phyloP scores from a whole-genome alignment of 2,797 vertebrate genomes.

The Xiphorhynchus erythropygius region DNA sequence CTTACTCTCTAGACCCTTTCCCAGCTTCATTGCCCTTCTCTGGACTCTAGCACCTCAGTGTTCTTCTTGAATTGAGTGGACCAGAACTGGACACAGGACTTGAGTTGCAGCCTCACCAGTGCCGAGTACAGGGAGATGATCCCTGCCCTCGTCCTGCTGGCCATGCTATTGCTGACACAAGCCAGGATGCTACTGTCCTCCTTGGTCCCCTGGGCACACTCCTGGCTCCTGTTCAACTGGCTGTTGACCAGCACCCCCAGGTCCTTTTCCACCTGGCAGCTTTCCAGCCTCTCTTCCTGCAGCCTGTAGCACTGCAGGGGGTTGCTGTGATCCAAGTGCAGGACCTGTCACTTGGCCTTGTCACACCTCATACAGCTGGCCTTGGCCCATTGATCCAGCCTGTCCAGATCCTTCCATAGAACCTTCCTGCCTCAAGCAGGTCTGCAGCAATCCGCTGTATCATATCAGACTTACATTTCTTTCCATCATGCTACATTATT shows the following conservation, averaged over 20 bases:
- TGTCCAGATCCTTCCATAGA: not conserved
- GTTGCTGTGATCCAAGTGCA: not conserved
- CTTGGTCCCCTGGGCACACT: no score
- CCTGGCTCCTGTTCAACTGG: not conserved
- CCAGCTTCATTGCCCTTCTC: not conserved
- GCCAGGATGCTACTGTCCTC: fast-evolving
- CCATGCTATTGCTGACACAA: fast-evolving
- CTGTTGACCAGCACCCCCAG: fast-evolving
- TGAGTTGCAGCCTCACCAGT: not conserved
- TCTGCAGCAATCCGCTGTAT: not conserved
- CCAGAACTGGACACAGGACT: fast-evolving
- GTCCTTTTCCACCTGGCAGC: fast-evolving
- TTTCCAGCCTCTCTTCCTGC: not conserved
- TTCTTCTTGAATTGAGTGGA: no score
- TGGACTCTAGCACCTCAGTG: not conserved
- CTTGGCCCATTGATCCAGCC: fast-evolving
- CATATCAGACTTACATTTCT: not conserved
- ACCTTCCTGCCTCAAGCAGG: not conserved
- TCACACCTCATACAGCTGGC: not conserved
- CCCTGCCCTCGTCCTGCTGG: not conserved
- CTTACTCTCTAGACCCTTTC: not conserved
- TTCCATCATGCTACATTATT: not conserved
- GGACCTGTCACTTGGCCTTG: not conserved
- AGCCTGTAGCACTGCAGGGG: not conserved
- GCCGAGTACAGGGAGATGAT: fast-evolving